phyloP scores from a whole-genome alignment of 92 coral and sea anemone genomes.

The Parazoanthus darwini region DNA sequence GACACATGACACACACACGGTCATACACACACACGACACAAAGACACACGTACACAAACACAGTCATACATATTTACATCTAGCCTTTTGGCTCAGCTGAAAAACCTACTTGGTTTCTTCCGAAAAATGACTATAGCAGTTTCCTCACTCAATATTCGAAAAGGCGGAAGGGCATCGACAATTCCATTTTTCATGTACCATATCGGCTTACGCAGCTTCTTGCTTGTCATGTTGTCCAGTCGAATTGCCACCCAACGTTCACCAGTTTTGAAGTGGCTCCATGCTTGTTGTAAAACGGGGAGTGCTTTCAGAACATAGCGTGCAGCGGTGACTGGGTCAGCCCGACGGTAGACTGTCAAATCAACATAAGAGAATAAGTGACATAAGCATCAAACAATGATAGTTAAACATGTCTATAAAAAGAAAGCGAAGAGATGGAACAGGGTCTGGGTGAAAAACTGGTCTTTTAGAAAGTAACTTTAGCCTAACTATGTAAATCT shows the following conservation, averaged over 20 bases:
- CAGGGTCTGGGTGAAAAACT: too few relatives aligned
- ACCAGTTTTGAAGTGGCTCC: not conserved
- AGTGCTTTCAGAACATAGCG: not conserved
- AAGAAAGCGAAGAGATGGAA: not conserved
- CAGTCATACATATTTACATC: too few relatives aligned
- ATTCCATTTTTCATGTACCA: conserved; percentile 28
- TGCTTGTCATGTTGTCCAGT: conserved; percentile 8
- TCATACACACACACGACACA: not conserved
- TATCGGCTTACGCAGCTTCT: not conserved
- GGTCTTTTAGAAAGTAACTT: too few relatives aligned
- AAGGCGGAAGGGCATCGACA: conserved; percentile 20
- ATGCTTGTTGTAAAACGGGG: not conserved
- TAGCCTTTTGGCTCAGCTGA: not conserved
- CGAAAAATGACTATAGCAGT: conserved; percentile 10
- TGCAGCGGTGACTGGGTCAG: not conserved
- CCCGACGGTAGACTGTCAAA: not conserved
- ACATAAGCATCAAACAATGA: not conserved
- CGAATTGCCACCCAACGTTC: conserved; percentile 13
- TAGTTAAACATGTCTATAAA: too few relatives aligned
- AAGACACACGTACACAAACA: too few relatives aligned
- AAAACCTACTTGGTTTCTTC: conserved; percentile 23
- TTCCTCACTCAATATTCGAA: not conserved
- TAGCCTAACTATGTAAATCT: too few relatives aligned
- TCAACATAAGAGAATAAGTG: not conserved
- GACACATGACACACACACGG: too few relatives aligned